Evolutionary conservation across 2,888 invertebrate species (phyloP).

Genomic region (Eulithis testata): DNA sequence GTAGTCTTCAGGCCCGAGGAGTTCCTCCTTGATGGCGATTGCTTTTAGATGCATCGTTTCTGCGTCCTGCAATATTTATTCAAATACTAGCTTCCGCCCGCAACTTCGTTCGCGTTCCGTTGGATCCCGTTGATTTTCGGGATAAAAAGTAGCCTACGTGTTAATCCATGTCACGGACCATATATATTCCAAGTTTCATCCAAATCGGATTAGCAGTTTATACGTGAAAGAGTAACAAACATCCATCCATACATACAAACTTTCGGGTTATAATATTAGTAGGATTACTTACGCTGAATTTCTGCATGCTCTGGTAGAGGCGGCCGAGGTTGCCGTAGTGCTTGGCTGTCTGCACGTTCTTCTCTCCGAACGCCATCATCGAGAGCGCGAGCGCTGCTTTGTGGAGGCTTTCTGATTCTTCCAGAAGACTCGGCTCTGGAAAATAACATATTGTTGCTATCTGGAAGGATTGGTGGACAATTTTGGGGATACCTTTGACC

Average conservation of each 20-base stretch:
- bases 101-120: too few species aligned
- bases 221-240: too few species aligned
- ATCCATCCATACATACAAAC: too few species aligned
- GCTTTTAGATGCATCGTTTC: slow-evolving; percentile 96
- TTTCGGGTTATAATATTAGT: too few species aligned
- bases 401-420: slow-evolving; percentile 93
- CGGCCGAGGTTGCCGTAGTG: slow-evolving; percentile 98
- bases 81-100: too few species aligned
- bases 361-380: slow-evolving; percentile 94
- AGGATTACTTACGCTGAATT: slow-evolving; percentile 86
- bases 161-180: too few species aligned
- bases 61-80: slow-evolving; percentile 85
- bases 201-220: too few species aligned
- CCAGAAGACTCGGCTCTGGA: slow-evolving; percentile 86
- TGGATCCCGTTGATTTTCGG: too few species aligned
- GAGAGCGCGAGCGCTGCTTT: slow-evolving; percentile 92
- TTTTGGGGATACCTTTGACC: too few species aligned
- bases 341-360: slow-evolving; percentile 97
- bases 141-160: too few species aligned
- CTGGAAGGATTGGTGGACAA: too few species aligned
- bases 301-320: slow-evolving; percentile 96
- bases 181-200: too few species aligned
- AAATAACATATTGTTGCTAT: background rate
- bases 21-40: slow-evolving; percentile 95
- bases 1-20: slow-evolving; percentile 94